A percentile compares a stretch with the other conserved stretches of the same genome.
phyloP scores from a whole-genome alignment of 2,113 vertebrate species.

The Erpornis zantholeuca region DNA sequence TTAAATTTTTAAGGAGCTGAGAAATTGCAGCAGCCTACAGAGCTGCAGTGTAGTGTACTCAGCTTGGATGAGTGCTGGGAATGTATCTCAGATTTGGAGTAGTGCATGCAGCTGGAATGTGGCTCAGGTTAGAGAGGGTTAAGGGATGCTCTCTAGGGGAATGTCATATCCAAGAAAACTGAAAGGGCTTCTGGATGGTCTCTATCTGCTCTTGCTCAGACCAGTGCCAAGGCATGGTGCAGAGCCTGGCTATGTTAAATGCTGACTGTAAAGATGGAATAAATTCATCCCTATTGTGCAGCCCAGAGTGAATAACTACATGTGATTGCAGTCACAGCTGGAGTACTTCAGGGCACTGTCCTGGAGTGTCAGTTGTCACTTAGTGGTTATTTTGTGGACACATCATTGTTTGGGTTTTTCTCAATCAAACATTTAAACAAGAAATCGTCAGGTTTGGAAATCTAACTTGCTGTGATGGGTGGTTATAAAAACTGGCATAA shows the following conservation, averaged over 20 bases:
- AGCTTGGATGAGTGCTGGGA: background rate
- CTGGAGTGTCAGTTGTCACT: background rate
- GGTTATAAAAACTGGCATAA: background rate
- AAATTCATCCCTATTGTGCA: background rate
- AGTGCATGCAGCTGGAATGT: background rate
- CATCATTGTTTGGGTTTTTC: background rate
- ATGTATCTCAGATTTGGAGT: background rate
- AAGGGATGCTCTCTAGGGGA: background rate
- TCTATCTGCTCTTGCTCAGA: background rate
- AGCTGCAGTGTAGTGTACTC: background rate
- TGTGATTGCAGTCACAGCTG: background rate
- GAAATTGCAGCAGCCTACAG: background rate
- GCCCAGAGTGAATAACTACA: background rate
- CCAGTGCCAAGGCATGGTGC: background rate
- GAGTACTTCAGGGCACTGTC: background rate
- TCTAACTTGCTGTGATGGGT: background rate
- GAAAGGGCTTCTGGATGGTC: background rate
- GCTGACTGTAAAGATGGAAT: background rate
- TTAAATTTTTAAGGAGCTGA: background rate
- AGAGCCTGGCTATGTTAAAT: background rate
- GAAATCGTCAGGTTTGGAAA: background rate
- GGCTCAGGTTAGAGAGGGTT: background rate
- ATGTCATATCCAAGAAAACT: background rate
- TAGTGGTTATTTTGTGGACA: background rate
- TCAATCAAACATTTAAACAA: background rate